Base-by-base conservation (phyloP, 2,797 vertebrate genomes). In the Masticophis lateralis region DNA sequence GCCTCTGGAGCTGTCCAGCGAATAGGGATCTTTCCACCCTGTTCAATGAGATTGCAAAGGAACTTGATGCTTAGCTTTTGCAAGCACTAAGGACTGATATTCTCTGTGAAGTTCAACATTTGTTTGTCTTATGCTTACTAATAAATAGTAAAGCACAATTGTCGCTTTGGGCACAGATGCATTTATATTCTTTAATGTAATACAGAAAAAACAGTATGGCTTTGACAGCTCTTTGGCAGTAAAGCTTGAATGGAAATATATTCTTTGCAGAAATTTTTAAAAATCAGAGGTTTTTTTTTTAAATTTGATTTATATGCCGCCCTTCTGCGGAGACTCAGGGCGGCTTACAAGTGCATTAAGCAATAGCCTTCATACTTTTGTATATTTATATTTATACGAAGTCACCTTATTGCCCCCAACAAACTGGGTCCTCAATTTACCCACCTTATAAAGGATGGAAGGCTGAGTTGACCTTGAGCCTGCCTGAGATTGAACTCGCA, bases 1-100 rank as follows among this genome's bases (percentile, higher is more conserved):
- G 98, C 98, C 92, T 98, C 98, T 1, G 98, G 98, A 60, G 98
- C 98, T 88, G 98, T 98, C 98, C 98, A 98, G 7, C 98, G 97
- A 91, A 98, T 98, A 86, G 98, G 98, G 92, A 98, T 98, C 95
- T 98, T 98, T 0, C 98, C 98, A 56, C 98, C 98, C 98, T 98
- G 88, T 20, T 2, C 83, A 94, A 94, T 53, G 90, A 89, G 14
- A 95, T 20, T 79, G 22, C 60, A 89, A 47, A 6, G 6, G 43
- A 37, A 88, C 28, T 14, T 4, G 6, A 47, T 43, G 12, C 56
- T 20, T 12, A 2, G 22, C 22, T 32, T 43, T 43, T 28, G n/a
- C 69, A 28, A 32, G 12, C 16, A 18, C 28, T 6, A n/a, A 43
- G 56, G 47, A 3, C n/a, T 37, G 9, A 28, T 18, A n/a, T 22